Evolutionary conservation across 2,888 invertebrate genomes (phyloP), one percentile per base, ranked within the genome.

Genomic region (Amphipoea lucens): DNA sequence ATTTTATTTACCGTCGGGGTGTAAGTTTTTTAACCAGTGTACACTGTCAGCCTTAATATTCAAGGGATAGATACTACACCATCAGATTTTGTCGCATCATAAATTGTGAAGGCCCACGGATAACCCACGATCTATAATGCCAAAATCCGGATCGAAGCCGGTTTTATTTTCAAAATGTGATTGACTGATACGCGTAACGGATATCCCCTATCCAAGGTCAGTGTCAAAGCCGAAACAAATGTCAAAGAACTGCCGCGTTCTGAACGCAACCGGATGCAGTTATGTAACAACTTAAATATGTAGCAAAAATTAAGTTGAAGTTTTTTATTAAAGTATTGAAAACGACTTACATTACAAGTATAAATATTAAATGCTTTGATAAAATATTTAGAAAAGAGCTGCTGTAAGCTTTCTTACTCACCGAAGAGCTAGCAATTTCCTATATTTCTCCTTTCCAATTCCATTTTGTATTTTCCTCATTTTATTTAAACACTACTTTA

Each of bases 171-270:
- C 67, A 67, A 74, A 66, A 51, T 66, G 74, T 57, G 65, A 71
- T 79, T 76, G 79, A 80, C 79, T 75, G 80, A 76, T 86, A 84
- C 63, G 79, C 79, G 74, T 82, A 81, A 85, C 90, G 89, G 87
- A 90, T 87, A 87, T 90, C 89, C 89, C 81, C 74, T 74, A 74
- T 40, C 40, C 89, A 89, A 89, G 87, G 89, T 87, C 89, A 89
- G 45, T 87, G 90, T 87, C 90, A 89, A 88, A 87, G 79, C 72
- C 81, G 51, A 87, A 86, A 67, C 74, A 76, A 79, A 84, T 36
- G 69, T 85, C 79, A 76, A 81, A 78, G 66, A 74, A 76, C 57
- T 83, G 78, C 80, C 76, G 80, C 81, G 79, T 75, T 73, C 68
- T 51, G 78, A 81, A 81, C 65, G 60, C 71, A 76, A 81, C 87